Base-by-base conservation (phyloP, 2,888 invertebrate species). In the Embidobia sp. region DNA sequence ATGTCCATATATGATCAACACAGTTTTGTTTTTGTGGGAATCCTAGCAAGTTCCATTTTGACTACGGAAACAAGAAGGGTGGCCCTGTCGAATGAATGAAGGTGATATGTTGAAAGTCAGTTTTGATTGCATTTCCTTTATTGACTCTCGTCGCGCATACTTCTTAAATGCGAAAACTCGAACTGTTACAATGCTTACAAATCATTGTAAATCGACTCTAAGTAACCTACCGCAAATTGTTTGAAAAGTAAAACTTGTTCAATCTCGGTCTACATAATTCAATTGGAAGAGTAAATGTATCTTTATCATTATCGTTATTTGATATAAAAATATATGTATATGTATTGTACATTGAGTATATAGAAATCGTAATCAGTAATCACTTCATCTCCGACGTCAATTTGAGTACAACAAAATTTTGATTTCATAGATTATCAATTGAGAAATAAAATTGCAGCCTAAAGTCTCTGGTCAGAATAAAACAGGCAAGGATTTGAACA, bases 221-320 rank as follows among this genome's bases (percentile, higher is more conserved):
- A 72, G 82, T 84, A 84, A 67, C 57, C 81, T 84, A 82, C 80
- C 77, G 83, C 81, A 85, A 80, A 80, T 61, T 66, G 80, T 79
- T 77, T 72, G 72, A 73, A n/a, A n/a, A n/a, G n/a, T n/a, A n/a
- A n/a, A n/a, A n/a, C n/a, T n/a, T n/a, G n/a, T n/a, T n/a, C n/a
- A n/a, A n/a, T n/a, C n/a, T 26, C 15, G 15, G 53, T 80, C 77
- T 29, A 15, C 16, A 48, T 10, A 81, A 64, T 35, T 72, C 61
- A 18, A 67, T 67, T 77, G 67, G 73, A 77, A 67, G 63, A 77
- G 53, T 77, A 63, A 73, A 61, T 8, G 15, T 77, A 53, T 44
- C 31, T 51, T 55, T 49, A 61, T 69, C 27, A 33, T 49, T 53
- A 44, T 35, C 15, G 19, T 51, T 49, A 64, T 73, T 64, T 46